Conservation (phyloP, 2,797 vertebrate species). For the Lophotriccus pileatus region DNA sequence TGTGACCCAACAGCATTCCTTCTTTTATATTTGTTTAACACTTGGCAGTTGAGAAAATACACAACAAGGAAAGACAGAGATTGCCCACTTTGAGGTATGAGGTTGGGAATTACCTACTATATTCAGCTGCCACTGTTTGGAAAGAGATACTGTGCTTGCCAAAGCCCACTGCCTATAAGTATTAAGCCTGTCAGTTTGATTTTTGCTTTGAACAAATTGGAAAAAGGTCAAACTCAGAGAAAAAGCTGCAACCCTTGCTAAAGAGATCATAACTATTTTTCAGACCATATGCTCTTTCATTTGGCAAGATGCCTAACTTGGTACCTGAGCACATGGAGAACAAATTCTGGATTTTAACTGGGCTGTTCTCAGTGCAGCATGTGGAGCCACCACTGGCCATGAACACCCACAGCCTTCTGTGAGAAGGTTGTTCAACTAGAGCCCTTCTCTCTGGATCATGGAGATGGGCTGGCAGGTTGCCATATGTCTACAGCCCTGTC, state of each 20-base stretch:
- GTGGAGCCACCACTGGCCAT: not conserved
- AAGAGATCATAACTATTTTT: not conserved
- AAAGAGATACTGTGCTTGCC: not conserved
- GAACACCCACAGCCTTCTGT: not conserved
- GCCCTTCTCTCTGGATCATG: too few relatives aligned
- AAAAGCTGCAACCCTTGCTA: not conserved
- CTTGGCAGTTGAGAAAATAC: not conserved
- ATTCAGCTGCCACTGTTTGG: not conserved
- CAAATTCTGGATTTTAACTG: not conserved
- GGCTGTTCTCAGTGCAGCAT: not conserved
- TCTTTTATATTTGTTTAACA: not conserved
- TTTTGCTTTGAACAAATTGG: not conserved
- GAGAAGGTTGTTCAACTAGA: not conserved
- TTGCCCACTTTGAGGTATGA: not conserved
- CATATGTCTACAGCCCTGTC: not conserved
- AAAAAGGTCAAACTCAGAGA: not conserved
- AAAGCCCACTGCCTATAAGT: not conserved
- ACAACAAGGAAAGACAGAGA: not conserved
- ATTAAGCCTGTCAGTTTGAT: slow-evolving; percentile 9
- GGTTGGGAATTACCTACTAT: slow-evolving; percentile 18
- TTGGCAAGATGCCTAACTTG: not conserved
- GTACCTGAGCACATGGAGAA: not conserved
- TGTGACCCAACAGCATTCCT: not conserved
- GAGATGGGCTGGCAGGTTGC: not conserved
- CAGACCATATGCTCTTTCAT: not conserved